Conservation (phyloP, 2,797 vertebrate species). For the Pangasius larnaudii region DNA sequence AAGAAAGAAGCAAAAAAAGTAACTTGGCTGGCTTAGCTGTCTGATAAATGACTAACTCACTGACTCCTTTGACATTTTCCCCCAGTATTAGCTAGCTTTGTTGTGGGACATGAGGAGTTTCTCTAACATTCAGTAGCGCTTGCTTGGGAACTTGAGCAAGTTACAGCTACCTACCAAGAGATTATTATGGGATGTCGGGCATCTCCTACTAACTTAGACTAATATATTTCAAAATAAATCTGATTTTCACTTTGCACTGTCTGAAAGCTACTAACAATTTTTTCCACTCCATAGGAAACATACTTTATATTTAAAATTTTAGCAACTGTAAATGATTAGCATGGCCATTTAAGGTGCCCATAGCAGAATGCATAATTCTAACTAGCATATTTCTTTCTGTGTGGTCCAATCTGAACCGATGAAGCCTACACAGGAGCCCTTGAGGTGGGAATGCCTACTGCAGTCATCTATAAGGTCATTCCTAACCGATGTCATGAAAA, state of each 20-base stretch:
- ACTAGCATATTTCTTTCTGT: background rate
- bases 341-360: background rate
- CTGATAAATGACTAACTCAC: constrained; percentile 8
- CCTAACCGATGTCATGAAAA: background rate
- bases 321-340: background rate
- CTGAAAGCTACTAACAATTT: background rate
- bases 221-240: background rate
- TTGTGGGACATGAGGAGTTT: background rate
- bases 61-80: background rate
- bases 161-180: background rate
- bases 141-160: background rate
- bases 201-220: background rate
- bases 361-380: background rate
- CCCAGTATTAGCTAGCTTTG: background rate
- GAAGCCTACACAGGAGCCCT: background rate
- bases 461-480: constrained; percentile 3
- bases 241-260: background rate
- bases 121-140: background rate
- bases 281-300: background rate
- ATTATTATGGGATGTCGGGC: background rate
- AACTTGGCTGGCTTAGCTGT: constrained; percentile 4
- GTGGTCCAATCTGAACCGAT: background rate
- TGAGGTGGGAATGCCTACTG: background rate
- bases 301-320: background rate
- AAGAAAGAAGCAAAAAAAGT: constrained; percentile 7